Conservation (phyloP, 2,888 invertebrate genomes). For the Steinernema scapterisci region DNA sequence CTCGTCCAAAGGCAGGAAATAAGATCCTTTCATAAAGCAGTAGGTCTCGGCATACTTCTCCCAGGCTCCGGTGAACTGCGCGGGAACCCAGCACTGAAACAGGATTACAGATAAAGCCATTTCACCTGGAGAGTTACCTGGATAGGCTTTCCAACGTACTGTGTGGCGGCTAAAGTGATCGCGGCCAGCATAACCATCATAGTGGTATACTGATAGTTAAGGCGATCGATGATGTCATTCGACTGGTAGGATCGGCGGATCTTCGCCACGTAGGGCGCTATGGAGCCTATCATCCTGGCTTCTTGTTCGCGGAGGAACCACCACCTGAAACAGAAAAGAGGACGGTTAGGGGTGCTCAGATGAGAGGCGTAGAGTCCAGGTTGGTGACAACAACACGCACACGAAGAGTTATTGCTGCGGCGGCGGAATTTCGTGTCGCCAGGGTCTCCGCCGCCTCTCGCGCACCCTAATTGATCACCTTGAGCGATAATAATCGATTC, state of each 20-base stretch:
- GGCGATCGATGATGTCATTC: conserved; percentile 63
- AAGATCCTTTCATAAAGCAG: conserved; percentile 65
- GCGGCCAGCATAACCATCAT: conserved; percentile 56
- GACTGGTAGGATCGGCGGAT: conserved; percentile 61
- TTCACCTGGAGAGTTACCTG: conserved; percentile 39
- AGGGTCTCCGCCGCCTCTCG: background rate
- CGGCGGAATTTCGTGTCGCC: conserved; percentile 30
- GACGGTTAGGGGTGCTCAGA: background rate
- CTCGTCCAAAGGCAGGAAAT: conserved; percentile 53
- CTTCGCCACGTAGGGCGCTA: conserved; percentile 53
- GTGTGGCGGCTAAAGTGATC: conserved; percentile 65
- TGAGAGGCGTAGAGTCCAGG: background rate
- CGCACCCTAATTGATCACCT: conserved; percentile 29
- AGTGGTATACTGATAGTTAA: conserved; percentile 64
- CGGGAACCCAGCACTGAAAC: conserved; percentile 64
- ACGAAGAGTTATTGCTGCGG: conserved; percentile 9
- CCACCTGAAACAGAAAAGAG: background rate
- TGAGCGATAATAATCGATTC: conserved; percentile 30
- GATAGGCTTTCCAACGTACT: conserved; percentile 66
- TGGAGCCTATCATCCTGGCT: conserved; percentile 54
- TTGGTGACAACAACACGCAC: conserved; percentile 9
- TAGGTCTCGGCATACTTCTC: conserved; percentile 65
- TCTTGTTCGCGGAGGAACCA: background rate
- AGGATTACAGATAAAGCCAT: no score
- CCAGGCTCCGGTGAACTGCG: conserved; percentile 64